Conservation (phyloP, 2,888 invertebrate genomes). For the Limnephilus lunatus region DNA sequence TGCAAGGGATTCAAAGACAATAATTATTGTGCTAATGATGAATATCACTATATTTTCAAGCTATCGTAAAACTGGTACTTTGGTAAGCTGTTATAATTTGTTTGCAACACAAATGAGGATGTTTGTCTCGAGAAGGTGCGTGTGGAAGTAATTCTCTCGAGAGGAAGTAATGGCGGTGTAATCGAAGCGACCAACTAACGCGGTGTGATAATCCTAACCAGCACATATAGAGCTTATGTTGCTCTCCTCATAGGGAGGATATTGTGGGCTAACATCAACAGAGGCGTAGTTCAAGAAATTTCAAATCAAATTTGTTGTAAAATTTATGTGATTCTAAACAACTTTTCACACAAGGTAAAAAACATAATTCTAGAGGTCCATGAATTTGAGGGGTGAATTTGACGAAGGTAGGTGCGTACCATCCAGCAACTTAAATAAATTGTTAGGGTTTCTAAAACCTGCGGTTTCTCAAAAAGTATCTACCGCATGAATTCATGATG, state of each 20-base stretch:
- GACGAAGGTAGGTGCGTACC: background rate
- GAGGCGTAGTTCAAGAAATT: background rate
- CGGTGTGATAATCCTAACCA: slow-evolving; percentile 51
- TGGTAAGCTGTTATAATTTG: background rate
- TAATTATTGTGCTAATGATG: background rate
- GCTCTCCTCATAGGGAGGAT: slow-evolving; percentile 60
- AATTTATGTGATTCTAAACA: no score
- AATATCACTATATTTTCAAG: background rate
- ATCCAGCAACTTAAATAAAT: background rate
- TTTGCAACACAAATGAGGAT: background rate
- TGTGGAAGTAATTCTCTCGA: background rate
- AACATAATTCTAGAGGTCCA: background rate
- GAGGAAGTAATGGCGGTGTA: slow-evolving; percentile 3
- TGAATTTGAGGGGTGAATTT: background rate
- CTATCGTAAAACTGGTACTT: background rate
- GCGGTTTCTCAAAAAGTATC: no score
- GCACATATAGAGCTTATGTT: slow-evolving; percentile 18
- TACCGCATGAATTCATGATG: no score
- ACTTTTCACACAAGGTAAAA: no score
- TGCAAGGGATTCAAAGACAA: background rate
- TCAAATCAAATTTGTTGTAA: no score
- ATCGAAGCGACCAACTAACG: slow-evolving; percentile 53
- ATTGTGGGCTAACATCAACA: slow-evolving; percentile 10
- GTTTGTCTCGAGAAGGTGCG: background rate
- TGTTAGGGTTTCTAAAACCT: no score